phyloP scores from a whole-genome alignment of 2,113 vertebrate genomes.

The Cavia aperea region DNA sequence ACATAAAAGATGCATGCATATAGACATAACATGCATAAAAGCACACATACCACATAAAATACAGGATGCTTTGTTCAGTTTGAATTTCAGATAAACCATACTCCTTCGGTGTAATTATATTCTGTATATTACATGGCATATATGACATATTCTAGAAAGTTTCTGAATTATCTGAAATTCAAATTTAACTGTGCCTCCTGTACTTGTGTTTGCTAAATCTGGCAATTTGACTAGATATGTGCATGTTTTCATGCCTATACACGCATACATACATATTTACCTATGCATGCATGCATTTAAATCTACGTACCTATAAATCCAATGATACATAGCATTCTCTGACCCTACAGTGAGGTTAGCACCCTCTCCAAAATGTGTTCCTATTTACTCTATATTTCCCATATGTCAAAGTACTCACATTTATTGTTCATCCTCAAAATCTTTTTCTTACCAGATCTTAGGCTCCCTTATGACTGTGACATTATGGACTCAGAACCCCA shows the following conservation, averaged over 20 bases:
- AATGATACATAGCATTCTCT: not conserved
- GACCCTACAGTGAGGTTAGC: not conserved
- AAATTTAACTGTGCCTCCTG: not conserved
- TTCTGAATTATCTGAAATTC: not conserved
- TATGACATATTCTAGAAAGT: not conserved
- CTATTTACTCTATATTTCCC: not conserved
- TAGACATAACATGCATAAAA: not conserved
- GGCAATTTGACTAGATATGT: not conserved
- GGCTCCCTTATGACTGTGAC: not conserved
- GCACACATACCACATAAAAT: not conserved
- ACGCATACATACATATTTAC: not conserved
- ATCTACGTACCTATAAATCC: not conserved
- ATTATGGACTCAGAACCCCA: not conserved
- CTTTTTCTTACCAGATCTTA: not conserved
- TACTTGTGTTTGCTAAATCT: slow-evolving; percentile 1
- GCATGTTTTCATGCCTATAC: not conserved
- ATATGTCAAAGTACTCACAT: not conserved
- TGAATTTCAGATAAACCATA: slow-evolving; percentile 26
- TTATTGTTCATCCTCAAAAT: not conserved
- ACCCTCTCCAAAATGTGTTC: not conserved
- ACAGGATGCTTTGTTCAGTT: not conserved
- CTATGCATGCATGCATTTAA: not conserved
- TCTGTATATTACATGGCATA: not conserved
- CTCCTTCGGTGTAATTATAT: not conserved
- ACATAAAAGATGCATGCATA: not conserved